Base-by-base conservation (phyloP, 1,140 invertebrate genomes). In the Epicauta chinensis region DNA sequence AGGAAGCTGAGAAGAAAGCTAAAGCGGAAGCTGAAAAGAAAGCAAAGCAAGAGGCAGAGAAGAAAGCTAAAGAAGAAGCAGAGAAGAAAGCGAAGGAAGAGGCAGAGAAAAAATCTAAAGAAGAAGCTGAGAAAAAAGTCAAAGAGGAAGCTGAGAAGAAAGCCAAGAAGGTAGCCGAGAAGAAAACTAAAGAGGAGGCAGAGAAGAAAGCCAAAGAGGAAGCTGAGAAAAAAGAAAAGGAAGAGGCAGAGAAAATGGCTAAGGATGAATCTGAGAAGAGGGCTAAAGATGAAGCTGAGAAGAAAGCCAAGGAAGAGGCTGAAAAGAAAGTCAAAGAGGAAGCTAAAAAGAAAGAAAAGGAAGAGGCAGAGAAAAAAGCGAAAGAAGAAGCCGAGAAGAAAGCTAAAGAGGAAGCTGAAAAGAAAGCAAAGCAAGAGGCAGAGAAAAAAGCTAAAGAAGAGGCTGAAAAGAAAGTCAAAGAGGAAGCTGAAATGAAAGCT, bases 1-100 rank as follows among this genome's bases (percentile, higher is more conserved):
- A 66, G 35, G 47, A 63, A 38, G 45, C 41, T n/a, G 62, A 66
- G 35, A 39, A 44, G 36, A 69, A 69, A 44, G 64, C 59, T n/a
- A 71, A 71, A 53, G 62, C 63, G 14, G 65, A 71, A 51, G 67
- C 63, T 13, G 66, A 73, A 42, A 67, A 66, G 42, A 63, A 70
- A 14, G 63, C 66, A 32, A 70, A 69, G 57, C 58, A 63, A 10
- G 45, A 52, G 36, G 16, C 39, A 2, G 45, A 49, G 3, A 48
- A 66, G 12, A 55, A 65, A 46, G 61, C 61, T 3, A 67, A 72
- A 42, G 16, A 62, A 16, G 50, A 58, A 48, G 66, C 61, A 17
- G 70, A 71, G 12, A 64, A 68, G 44, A 53, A 67, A 43, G 63
- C 63, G 0, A 61, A 58, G 16, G 41, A 44, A 51, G 58, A 52